Percentiles rank a stretch among this genome's conserved stretches.
These are phyloP conservation scores for Drosophila eohydei DNA, from an alignment of 2,888 invertebrate species.

Conservation along the genomic window DNA sequence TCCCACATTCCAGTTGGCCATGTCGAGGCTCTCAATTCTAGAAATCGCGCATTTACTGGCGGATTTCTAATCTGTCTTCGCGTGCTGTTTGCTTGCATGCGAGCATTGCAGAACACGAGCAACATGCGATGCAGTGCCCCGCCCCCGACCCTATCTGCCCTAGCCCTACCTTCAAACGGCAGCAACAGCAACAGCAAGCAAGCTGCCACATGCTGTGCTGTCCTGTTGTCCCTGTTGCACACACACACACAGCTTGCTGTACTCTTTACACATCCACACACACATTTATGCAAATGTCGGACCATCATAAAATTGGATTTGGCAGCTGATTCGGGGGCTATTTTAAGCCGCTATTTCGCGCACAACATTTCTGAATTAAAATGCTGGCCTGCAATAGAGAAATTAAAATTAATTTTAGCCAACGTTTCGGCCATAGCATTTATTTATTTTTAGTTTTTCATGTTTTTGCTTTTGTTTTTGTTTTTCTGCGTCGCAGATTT, in stretches of 20 bases:
- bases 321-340: constrained; percentile 77
- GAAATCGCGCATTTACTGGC: constrained; percentile 45
- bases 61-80: constrained; percentile 77
- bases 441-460: constrained; percentile 61
- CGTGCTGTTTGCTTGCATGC: constrained; percentile 76
- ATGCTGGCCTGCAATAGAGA: constrained; percentile 49
- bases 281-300: constrained; percentile 65
- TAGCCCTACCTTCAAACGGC: constrained; percentile 24
- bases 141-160: constrained; percentile 10
- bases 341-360: constrained; percentile 68
- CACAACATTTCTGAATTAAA: constrained; percentile 53
- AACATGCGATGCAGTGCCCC: constrained; percentile 66
- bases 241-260: constrained; percentile 18
- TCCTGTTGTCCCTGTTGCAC: constrained; percentile 43
- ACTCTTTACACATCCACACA: constrained; percentile 25
- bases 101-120: constrained; percentile 69
- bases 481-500: constrained; percentile 48
- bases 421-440: constrained; percentile 42
- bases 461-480: constrained; percentile 22
- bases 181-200: constrained; percentile 53
- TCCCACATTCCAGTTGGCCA: constrained; percentile 17
- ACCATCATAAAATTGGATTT: constrained; percentile 79
- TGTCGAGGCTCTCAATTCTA: constrained; percentile 28
- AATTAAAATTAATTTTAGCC: constrained; percentile 70
- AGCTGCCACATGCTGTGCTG: constrained; percentile 71